Evolutionary conservation across 1,140 invertebrate genomes (phyloP), one percentile per base, ranked within the genome.

Genomic region (Coptotermes formosanus): DNA sequence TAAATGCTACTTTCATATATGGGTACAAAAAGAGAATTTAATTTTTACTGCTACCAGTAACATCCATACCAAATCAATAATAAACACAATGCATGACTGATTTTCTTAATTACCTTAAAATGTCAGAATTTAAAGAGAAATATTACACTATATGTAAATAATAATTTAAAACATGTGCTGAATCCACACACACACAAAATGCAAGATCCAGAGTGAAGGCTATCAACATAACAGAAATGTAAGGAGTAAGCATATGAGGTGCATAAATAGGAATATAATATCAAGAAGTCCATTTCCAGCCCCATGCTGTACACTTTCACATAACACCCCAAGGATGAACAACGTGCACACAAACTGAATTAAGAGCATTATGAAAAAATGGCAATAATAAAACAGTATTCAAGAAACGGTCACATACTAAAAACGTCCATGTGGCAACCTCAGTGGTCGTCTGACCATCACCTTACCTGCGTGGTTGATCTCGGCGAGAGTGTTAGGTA

Each of bases 381-480:
- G 25, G 1, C 64, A 30, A 75, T 30, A 75, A 30, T 7, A 75
- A 30, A 75, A 30, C 0, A 75, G 64, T 75, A 16, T 75, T 75
- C n/a, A 75, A 75, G 25, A 75, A n/a, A 75, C n/a, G 6, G 64
- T 75, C n/a, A 75, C 21, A n/a, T 23, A 83, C 82, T 83, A 55
- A 82, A 86, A 55, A 82, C 2, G 64, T 59, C 81, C 8, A 23
- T 85, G n/a, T 25, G 38, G 52, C 19, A 55, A 55, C 52, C 52
- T 55, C 52, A 55, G 19, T 55, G 52, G n/a, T 23, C 45, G 25
- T 30, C 25, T 82, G 82, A 45, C 38, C 64, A 48, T 87, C 38
- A 83, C 83, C 87, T 86, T 88, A 88, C 88, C 88, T 88, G 88
- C 82, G 38, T 87, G 88, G 82, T 86, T 87, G 81, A 88, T 87